Percentiles rank a stretch among this genome's conserved stretches.
Conservation (phyloP, 23 tunicate genomes). For the Clavelina lepadiformis region DNA sequence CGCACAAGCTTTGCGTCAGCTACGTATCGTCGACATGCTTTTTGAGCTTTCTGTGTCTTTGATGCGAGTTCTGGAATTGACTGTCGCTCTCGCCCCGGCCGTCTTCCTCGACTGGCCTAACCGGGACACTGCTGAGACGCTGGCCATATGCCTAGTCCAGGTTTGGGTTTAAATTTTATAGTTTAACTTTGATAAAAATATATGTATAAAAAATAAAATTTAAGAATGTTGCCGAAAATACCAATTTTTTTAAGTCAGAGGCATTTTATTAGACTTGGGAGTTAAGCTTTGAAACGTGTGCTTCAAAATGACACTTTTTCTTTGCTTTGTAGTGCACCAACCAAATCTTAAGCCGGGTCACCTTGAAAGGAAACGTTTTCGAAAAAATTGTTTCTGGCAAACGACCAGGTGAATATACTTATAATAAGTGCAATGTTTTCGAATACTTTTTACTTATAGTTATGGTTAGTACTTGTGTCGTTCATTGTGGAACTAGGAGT, state of each 20-base stretch:
- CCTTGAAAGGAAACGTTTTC: conserved; percentile 64
- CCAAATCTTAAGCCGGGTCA: conserved; percentile 82
- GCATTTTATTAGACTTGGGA: no score
- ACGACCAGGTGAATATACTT: conserved; percentile 90
- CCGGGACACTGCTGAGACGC: conserved; percentile 57
- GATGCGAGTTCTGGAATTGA: conserved; percentile 79
- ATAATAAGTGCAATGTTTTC: no score
- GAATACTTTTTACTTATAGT: no score
- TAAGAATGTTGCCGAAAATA: no score
- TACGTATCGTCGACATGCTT: conserved; percentile 94
- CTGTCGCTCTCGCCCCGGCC: conserved; percentile 73
- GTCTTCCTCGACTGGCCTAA: conserved; percentile 81
- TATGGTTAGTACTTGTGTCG: no score
- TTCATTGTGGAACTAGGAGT: no score
- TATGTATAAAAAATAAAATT: no score
- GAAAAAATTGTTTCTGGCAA: conserved; percentile 70
- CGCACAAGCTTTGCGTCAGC: conserved; percentile 84
- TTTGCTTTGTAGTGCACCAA: conserved; percentile 66
- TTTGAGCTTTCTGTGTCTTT: conserved; percentile 85
- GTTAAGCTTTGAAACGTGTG: no score
- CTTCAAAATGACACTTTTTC: no score
- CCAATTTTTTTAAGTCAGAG: no score
- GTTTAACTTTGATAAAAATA: no score
- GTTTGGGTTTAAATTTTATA: conserved; percentile 18
- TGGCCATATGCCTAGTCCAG: conserved; percentile 44